Evolutionary conservation across 64 coral and sea anemone genomes (phyloP).

Genomic region (Stylophora pistillata): DNA sequence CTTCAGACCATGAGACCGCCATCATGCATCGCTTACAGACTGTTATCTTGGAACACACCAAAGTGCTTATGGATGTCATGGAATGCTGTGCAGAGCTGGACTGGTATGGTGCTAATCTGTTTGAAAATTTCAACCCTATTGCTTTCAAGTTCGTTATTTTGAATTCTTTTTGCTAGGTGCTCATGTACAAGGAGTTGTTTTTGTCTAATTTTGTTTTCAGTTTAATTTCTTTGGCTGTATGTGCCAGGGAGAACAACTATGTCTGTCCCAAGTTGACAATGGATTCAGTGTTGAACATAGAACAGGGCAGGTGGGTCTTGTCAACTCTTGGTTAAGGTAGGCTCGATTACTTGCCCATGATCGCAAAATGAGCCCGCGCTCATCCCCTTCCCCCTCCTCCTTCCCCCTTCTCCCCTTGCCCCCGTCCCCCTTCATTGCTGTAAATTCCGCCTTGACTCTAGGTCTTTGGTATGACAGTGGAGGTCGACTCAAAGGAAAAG

Average conservation of each 20-base stretch:
- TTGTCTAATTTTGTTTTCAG: conserved; percentile 45
- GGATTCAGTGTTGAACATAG: conserved; percentile 76
- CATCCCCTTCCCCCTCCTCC: too few relatives aligned
- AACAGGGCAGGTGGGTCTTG: conserved; percentile 78
- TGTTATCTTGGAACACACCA: conserved; percentile 81
- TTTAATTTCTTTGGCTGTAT: conserved; percentile 81
- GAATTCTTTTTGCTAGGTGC: not conserved
- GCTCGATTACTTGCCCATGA: too few relatives aligned
- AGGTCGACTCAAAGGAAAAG: too few relatives aligned
- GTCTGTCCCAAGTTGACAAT: conserved; percentile 79
- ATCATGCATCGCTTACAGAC: conserved; percentile 97
- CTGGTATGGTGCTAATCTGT: conserved; percentile 57
- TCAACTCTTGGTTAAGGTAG: too few relatives aligned
- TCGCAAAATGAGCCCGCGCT: too few relatives aligned
- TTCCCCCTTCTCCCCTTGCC: too few relatives aligned
- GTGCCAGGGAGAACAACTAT: conserved; percentile 90
- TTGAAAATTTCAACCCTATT: not conserved
- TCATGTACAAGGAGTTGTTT: not conserved
- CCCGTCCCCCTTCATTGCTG: too few relatives aligned
- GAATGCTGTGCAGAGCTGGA: conserved; percentile 95
- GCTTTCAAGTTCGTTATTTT: too few relatives aligned
- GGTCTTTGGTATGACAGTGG: too few relatives aligned
- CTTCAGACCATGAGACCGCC: conserved; percentile 92
- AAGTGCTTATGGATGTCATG: conserved; percentile 86
- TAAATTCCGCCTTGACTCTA: too few relatives aligned